Conservation (phyloP, 2,888 invertebrate species). For the Parelbella ahira region DNA sequence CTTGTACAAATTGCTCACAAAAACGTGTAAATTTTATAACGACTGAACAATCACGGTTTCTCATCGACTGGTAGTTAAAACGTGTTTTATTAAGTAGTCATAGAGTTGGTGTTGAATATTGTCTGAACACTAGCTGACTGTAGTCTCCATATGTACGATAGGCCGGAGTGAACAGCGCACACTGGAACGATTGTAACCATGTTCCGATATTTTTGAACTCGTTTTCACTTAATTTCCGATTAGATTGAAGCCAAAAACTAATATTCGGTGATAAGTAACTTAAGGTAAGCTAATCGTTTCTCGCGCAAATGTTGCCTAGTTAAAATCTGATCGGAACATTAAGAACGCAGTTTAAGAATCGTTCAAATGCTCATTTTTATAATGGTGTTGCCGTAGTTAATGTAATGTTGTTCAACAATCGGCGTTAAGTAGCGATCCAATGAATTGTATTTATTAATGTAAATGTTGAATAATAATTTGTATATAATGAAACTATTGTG, state of each 20-base stretch:
- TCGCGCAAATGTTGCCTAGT: too few relatives aligned
- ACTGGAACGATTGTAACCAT: too few relatives aligned
- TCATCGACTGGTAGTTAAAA: slow-evolving; percentile 73
- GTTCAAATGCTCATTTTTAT: slow-evolving; percentile 57
- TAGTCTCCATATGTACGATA: slow-evolving; percentile 22
- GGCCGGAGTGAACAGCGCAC: too few relatives aligned
- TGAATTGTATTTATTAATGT: slow-evolving; percentile 68
- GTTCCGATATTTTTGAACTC: too few relatives aligned
- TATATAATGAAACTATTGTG: slow-evolving; percentile 78
- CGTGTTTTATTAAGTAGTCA: slow-evolving; percentile 28
- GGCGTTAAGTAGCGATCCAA: slow-evolving; percentile 54
- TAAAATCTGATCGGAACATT: too few relatives aligned
- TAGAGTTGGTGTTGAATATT: slow-evolving; percentile 31
- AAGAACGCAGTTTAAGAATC: too few relatives aligned
- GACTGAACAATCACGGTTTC: slow-evolving; percentile 73
- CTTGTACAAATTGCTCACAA: slow-evolving; percentile 78
- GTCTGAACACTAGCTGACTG: slow-evolving; percentile 30
- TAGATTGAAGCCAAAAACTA: too few relatives aligned
- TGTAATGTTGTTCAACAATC: slow-evolving; percentile 54
- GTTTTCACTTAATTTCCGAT: too few relatives aligned
- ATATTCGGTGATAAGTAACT: too few relatives aligned
- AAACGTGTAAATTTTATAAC: slow-evolving; percentile 70
- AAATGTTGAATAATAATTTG: slow-evolving; percentile 77
- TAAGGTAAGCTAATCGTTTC: too few relatives aligned
- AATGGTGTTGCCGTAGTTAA: slow-evolving; percentile 49